Conservation (phyloP, 2,797 vertebrate genomes). For the Spea hammondii region DNA sequence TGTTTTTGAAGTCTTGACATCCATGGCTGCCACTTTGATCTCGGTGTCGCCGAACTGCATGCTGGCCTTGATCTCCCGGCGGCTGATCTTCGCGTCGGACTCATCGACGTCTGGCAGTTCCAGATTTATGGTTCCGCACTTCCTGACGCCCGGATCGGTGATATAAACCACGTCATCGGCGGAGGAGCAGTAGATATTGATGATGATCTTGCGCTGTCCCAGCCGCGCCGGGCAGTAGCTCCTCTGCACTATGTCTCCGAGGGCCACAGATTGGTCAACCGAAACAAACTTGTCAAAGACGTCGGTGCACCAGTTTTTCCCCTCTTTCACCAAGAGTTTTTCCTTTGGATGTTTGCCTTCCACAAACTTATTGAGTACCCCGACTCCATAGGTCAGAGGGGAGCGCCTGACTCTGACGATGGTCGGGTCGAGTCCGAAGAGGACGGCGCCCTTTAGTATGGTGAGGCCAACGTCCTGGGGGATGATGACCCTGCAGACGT, state of each 20-base stretch:
- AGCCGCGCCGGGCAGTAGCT: constrained; percentile 90
- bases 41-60: constrained; percentile 98
- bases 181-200: constrained; percentile 90
- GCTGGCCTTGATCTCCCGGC: constrained; percentile 89
- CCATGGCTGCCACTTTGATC: constrained; percentile 90
- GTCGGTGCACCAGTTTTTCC: constrained; percentile 92
- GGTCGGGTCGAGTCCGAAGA: constrained; percentile 90
- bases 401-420: constrained; percentile 89
- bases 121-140: constrained; percentile 87
- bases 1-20: constrained; percentile 77
- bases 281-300: constrained; percentile 91
- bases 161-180: constrained; percentile 84
- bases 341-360: constrained; percentile 84
- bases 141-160: constrained; percentile 85
- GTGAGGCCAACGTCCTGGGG: constrained; percentile 93
- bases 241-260: constrained; percentile 86
- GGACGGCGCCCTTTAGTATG: constrained; percentile 91
- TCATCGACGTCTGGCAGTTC: constrained; percentile 74
- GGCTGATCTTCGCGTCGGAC: constrained; percentile 42
- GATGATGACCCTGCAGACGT: constrained; percentile 83
- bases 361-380: constrained; percentile 89
- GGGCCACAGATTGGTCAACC: constrained; percentile 88
- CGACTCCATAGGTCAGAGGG: constrained; percentile 89
- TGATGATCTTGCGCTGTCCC: constrained; percentile 88
- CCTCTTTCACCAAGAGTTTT: constrained; percentile 91